Evolutionary conservation across 2,113 vertebrate genomes (phyloP), one percentile per base, ranked within the genome.

Genomic region (Corythornis madagascariensis): DNA sequence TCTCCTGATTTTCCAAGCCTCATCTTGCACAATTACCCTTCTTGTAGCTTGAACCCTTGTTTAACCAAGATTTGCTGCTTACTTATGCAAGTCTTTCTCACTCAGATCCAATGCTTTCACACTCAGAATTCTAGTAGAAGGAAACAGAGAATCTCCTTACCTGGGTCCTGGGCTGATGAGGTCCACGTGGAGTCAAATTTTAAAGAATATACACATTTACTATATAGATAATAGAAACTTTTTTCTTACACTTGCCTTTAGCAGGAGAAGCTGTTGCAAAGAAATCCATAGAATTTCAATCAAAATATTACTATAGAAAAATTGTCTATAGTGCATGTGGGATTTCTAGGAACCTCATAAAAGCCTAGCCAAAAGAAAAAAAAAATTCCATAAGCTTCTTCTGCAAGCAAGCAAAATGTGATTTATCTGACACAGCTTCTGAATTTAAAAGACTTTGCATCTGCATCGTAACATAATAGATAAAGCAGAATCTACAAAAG

Each of bases 111-210:
- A 38, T 21, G 26, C 38, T 52, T 80, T 40, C 45, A 70, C 35
- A 26, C 6, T 42, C 42, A 15, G 31, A 77, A 73, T 47, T 76
- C n/a, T 72, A n/a, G 79, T 48, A 79, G 87, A 76, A 85, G 53
- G 48, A 72, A 90, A 69, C 11, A 60, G 25, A 42, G 33, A 60
- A 12, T 6, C 20, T 48, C 78, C 55, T 57, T 50, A 64, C 19
- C 29, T 1, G 1, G 55, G 81, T 42, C 19, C 24, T 2, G 2
- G 50, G n/a, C 22, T 2, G 4, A 25, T 42, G 28, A 71, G 5
- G 11, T 59, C 43, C 63, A 83, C 22, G 2, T 10, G 11, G n/a
- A 69, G 26, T 25, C 5, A 21, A 74, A 94, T 66, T 2, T 17
- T 63, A 66, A 76, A 47, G 33, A 48, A 50, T 20, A 82, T 15